Percentiles rank a stretch among this genome's conserved stretches.
These are phyloP conservation scores for Daubentonia madagascariensis DNA, from an alignment of 2,113 vertebrate species.

Conservation along the genomic window DNA sequence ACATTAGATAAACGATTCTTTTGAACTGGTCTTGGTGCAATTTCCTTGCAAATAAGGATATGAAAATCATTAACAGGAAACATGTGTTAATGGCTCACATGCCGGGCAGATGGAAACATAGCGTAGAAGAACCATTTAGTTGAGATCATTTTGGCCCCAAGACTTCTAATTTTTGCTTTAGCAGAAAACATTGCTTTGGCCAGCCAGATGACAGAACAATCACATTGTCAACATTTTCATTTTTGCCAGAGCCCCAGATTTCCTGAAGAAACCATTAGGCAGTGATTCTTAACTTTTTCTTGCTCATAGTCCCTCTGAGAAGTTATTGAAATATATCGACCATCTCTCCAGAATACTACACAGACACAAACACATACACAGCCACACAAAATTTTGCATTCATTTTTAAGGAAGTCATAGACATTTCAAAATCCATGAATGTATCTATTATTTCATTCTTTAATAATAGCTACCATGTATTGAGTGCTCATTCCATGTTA, in stretches of 20 bases:
- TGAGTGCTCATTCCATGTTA: neutral
- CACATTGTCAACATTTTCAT: conserved; percentile 63
- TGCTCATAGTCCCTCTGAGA: neutral
- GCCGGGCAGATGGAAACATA: conserved; percentile 66
- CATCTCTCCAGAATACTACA: neutral
- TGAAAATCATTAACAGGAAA: conserved; percentile 64
- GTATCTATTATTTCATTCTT: conserved; percentile 26
- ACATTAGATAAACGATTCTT: conserved; percentile 44
- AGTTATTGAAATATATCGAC: conserved; percentile 22
- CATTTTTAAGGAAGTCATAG: neutral
- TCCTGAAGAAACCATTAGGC: conserved; percentile 46
- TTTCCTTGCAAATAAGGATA: conserved; percentile 58
- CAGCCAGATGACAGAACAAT: conserved; percentile 58
- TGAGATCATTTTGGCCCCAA: conserved; percentile 70
- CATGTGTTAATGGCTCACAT: conserved; percentile 62
- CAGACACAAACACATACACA: neutral
- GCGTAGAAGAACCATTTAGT: conserved; percentile 55
- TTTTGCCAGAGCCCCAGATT: conserved; percentile 61
- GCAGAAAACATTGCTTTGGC: conserved; percentile 61
- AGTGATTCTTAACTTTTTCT: conserved; percentile 37
- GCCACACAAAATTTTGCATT: neutral
- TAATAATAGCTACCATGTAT: neutral
- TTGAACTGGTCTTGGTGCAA: conserved; percentile 39
- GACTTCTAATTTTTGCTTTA: conserved; percentile 63
- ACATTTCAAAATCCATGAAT: neutral